A percentile compares a stretch with the other conserved stretches of the same genome.
These are phyloP conservation scores for Pachypanchax playfairii DNA, from an alignment of 2,113 vertebrate genomes.

Conservation along the genomic window DNA sequence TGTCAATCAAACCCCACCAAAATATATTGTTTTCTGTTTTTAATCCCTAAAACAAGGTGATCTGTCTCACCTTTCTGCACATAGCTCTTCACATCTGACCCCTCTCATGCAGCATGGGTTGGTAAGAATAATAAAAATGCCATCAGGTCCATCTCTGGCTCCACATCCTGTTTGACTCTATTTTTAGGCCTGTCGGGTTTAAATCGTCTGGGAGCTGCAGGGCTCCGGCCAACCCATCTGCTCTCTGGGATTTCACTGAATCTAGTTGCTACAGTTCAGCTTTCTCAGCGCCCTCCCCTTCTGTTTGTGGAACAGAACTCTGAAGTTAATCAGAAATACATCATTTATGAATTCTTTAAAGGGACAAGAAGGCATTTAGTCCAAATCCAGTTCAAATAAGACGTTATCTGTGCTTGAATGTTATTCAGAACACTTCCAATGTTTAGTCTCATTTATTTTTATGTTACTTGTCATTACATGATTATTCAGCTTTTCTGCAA, in stretches of 20 bases:
- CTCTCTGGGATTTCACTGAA: conserved; percentile 61
- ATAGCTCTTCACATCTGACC: conserved; percentile 21
- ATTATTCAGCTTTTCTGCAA: conserved; percentile 57
- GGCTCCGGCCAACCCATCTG: conserved; percentile 69
- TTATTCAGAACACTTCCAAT: conserved; percentile 26
- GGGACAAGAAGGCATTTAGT: too few species aligned
- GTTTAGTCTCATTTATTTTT: conserved; percentile 59
- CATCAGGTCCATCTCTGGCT: too few species aligned
- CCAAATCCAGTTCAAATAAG: too few species aligned
- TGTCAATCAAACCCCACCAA: conserved; percentile 24
- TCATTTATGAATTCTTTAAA: too few species aligned
- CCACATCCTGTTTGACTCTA: conserved; percentile 57
- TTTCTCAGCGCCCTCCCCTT: conserved; percentile 57
- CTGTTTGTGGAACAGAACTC: conserved; percentile 30
- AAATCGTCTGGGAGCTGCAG: conserved; percentile 50
- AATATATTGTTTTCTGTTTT: conserved; percentile 12
- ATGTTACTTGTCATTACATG: conserved; percentile 55
- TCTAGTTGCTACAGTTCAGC: conserved; percentile 50
- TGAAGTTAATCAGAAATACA: conserved; percentile 39
- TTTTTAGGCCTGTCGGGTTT: conserved; percentile 65
- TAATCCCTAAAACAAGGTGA: conserved; percentile 34
- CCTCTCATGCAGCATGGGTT: conserved; percentile 28
- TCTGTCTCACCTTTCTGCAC: conserved; percentile 23
- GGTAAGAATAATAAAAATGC: conserved; percentile 32
- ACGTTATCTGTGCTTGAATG: conserved; percentile 43